These are phyloP conservation scores for Abscondita cerata DNA, from an alignment of 2,888 invertebrate genomes.

Conservation along the genomic window DNA sequence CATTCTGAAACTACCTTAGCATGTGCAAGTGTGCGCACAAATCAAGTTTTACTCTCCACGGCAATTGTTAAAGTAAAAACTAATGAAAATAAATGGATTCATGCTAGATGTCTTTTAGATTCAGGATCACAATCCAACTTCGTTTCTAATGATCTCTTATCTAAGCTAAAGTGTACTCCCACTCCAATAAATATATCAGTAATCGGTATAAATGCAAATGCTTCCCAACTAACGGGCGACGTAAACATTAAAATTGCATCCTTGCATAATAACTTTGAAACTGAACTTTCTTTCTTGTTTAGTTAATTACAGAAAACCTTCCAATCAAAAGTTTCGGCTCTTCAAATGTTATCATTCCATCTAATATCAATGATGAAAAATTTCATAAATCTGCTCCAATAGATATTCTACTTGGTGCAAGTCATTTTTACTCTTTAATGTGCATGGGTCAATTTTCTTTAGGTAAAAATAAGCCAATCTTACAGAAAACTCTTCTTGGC, in stretches of 20 bases:
- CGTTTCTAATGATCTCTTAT: too few relatives aligned
- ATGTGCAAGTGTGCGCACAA: too few relatives aligned
- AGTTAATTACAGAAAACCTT: slow-evolving; percentile 5
- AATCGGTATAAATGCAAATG: too few relatives aligned
- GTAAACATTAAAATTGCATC: too few relatives aligned
- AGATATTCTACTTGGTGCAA: too few relatives aligned
- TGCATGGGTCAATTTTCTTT: slow-evolving; percentile 5
- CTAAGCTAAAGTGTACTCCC: not conserved
- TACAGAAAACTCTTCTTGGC: too few relatives aligned
- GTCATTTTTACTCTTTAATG: slow-evolving; percentile 10
- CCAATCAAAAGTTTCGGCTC: slow-evolving; percentile 4
- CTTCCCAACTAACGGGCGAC: too few relatives aligned
- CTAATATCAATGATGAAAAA: slow-evolving; percentile 1
- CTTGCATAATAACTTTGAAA: too few relatives aligned
- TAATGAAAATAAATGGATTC: too few relatives aligned
- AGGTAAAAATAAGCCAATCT: not conserved
- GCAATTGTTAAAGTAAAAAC: slow-evolving; percentile 9
- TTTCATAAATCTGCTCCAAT: slow-evolving; percentile 9
- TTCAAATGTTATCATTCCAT: slow-evolving; percentile 2
- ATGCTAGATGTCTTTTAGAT: too few relatives aligned
- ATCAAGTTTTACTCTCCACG: slow-evolving; percentile 15
- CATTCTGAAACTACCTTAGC: not conserved
- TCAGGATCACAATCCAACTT: too few relatives aligned
- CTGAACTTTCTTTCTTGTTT: slow-evolving; percentile 6
- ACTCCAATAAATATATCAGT: too few relatives aligned